phyloP scores from a whole-genome alignment of 2,797 vertebrate species.

The Limosa lapponica region DNA sequence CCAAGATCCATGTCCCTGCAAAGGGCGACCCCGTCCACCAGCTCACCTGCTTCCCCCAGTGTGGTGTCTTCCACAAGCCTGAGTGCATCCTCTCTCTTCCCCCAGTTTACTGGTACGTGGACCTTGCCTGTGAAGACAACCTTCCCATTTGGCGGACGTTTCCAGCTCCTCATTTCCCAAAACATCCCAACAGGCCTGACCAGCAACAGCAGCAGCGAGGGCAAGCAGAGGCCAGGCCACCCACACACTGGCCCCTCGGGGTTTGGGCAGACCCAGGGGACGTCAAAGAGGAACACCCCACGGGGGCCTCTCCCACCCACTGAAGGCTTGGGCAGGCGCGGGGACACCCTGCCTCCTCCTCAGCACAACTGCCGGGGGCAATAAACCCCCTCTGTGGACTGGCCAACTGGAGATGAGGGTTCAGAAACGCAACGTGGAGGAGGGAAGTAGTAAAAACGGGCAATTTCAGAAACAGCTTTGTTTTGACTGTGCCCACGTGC shows the following conservation, averaged over 20 bases:
- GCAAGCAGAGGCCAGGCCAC: accelerated
- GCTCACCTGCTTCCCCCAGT: not conserved
- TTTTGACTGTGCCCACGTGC: accelerated
- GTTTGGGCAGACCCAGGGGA: not conserved
- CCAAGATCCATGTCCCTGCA: not conserved
- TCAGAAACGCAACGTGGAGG: accelerated
- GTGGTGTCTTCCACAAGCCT: not conserved
- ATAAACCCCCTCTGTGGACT: not conserved
- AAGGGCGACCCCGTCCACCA: not conserved
- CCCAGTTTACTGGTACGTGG: accelerated
- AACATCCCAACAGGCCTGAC: not conserved
- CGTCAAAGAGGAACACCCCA: too few species aligned
- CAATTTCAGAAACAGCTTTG: not conserved
- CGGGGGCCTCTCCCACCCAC: not conserved
- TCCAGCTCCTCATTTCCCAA: not conserved
- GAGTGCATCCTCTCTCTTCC: not conserved
- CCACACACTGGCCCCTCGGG: accelerated
- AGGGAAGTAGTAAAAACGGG: not conserved
- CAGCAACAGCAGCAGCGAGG: accelerated
- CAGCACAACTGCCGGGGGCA: accelerated
- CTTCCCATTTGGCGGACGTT: not conserved
- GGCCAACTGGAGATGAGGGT: not conserved
- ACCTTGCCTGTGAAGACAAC: not conserved
- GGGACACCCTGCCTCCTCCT: not conserved
- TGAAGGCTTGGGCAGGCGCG: accelerated